Conservation (phyloP, 2,113 vertebrate species). For the Equus przewalskii region DNA sequence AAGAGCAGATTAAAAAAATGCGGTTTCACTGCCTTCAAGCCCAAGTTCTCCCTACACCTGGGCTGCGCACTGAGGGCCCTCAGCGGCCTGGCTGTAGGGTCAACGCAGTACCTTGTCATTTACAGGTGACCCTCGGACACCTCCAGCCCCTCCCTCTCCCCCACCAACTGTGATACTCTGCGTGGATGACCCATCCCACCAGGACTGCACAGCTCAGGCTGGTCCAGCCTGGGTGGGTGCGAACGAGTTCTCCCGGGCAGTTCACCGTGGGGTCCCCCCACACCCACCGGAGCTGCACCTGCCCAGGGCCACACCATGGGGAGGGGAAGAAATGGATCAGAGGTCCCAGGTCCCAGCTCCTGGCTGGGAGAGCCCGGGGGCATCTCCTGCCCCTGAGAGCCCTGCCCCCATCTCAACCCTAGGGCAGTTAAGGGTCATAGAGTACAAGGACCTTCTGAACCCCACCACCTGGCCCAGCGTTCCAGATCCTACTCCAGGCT, state of each 20-base stretch:
- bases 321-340: background rate
- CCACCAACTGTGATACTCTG: background rate
- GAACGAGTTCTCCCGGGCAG: background rate
- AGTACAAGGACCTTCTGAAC: background rate
- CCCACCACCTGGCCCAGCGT: background rate
- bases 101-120: background rate
- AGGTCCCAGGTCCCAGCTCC: background rate
- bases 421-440: accelerated
- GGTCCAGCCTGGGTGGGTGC: background rate
- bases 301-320: background rate
- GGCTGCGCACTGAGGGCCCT: background rate
- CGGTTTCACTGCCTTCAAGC: background rate
- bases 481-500: background rate
- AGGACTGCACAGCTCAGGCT: background rate
- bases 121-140: background rate
- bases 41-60: background rate
- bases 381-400: background rate
- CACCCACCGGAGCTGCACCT: background rate
- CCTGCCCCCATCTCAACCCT: background rate
- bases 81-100: background rate
- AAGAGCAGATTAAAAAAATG: background rate
- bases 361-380: background rate
- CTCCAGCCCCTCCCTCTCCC: background rate
- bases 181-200: background rate
- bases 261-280: background rate